These are phyloP conservation scores for Palythoa grandiflora DNA, from an alignment of 92 coral and sea anemone genomes.

Conservation along the genomic window DNA sequence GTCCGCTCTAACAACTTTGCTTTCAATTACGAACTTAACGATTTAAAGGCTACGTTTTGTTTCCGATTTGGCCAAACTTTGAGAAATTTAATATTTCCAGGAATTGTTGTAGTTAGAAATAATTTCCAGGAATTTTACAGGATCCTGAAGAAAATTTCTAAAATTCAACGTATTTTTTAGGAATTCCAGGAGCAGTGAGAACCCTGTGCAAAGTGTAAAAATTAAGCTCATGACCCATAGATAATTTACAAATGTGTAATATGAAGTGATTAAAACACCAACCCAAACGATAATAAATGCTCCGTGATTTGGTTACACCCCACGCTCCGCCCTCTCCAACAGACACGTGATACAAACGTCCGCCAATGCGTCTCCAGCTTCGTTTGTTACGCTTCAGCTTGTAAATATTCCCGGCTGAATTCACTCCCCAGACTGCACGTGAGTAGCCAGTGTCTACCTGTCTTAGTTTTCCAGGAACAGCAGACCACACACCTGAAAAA, in stretches of 20 bases:
- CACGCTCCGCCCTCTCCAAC: constrained; percentile 33
- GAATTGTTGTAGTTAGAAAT: too few relatives aligned
- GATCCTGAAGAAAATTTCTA: too few relatives aligned
- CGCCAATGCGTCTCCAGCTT: constrained; percentile 40
- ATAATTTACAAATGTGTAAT: too few relatives aligned
- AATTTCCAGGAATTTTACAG: too few relatives aligned
- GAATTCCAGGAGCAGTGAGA: too few relatives aligned
- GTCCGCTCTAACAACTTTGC: not conserved
- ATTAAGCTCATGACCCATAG: too few relatives aligned
- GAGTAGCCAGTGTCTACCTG: constrained; percentile 39
- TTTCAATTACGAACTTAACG: too few relatives aligned
- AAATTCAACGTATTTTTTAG: too few relatives aligned
- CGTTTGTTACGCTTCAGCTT: constrained; percentile 24
- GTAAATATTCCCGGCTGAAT: not conserved
- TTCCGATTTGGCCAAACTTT: too few relatives aligned
- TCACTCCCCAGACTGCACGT: constrained; percentile 26
- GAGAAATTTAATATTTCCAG: too few relatives aligned
- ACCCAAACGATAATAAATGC: constrained; percentile 32
- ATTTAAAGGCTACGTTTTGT: too few relatives aligned
- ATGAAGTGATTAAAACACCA: not conserved
- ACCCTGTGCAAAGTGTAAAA: too few relatives aligned
- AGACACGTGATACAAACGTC: constrained; percentile 22
- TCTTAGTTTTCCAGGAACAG: constrained; percentile 12
- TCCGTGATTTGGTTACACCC: not conserved
- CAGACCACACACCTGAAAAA: constrained; percentile 26